phyloP scores from a whole-genome alignment of 2,888 invertebrate species.

The Bellardia pandia region DNA sequence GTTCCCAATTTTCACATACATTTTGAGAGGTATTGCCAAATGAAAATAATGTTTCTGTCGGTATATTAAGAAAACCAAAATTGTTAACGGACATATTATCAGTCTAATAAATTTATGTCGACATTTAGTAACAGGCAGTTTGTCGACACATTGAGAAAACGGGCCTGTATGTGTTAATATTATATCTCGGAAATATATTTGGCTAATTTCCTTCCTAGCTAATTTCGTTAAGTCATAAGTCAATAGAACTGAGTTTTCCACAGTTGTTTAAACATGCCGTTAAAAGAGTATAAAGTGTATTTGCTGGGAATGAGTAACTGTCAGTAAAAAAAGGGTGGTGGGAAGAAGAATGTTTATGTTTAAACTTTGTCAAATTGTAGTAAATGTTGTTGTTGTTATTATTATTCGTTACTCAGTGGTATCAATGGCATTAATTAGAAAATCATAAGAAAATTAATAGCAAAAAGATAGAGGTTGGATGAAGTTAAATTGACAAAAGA shows the following conservation, averaged over 20 bases:
- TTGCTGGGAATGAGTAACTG: not conserved
- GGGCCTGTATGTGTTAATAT: no score
- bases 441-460: constrained; percentile 68
- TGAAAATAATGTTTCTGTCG: no score
- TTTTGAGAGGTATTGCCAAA: no score
- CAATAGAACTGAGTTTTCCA: not conserved
- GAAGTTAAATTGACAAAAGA: constrained; percentile 34
- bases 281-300: constrained; percentile 39
- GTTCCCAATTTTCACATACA: no score
- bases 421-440: constrained; percentile 66
- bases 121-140: no score
- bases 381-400: constrained; percentile 4
- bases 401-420: constrained; percentile 17
- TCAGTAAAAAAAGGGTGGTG: constrained; percentile 18
- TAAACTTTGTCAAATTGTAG: not conserved
- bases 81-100: no score
- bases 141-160: no score
- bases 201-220: no score
- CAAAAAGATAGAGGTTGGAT: constrained; percentile 45
- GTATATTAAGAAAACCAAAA: no score
- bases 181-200: no score
- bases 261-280: not conserved
- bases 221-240: no score
- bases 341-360: not conserved
- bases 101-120: no score